A percentile compares a stretch with the other conserved stretches of the same genome.
phyloP scores from a whole-genome alignment of 2,888 invertebrate species.

The Cinara cedri region DNA sequence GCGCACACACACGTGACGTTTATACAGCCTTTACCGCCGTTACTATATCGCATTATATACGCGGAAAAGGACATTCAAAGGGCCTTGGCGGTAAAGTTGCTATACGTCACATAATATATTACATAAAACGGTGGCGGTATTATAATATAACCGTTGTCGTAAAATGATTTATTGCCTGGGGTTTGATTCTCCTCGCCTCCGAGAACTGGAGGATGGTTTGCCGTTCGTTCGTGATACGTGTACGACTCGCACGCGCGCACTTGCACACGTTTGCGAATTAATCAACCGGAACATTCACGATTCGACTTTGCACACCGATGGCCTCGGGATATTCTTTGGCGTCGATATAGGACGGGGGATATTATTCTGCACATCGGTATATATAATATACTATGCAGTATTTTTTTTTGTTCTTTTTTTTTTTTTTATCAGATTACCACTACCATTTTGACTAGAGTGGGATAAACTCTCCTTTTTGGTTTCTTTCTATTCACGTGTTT shows the following conservation, averaged over 20 bases:
- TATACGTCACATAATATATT: slow-evolving; percentile 9
- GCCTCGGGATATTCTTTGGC: background rate
- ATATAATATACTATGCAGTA: no score
- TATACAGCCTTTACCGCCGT: background rate
- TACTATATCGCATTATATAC: background rate
- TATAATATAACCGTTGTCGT: slow-evolving; percentile 25
- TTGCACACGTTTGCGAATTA: slow-evolving; percentile 17
- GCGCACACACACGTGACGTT: no score
- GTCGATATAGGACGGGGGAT: background rate
- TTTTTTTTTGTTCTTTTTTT: no score
- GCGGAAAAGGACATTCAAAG: slow-evolving; percentile 20
- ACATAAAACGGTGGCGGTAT: background rate
- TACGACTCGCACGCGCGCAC: background rate
- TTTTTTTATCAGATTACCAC: no score
- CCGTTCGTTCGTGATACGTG: no score
- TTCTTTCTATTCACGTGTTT: no score
- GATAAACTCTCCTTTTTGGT: no score
- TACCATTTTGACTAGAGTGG: no score
- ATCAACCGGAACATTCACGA: slow-evolving; percentile 36
- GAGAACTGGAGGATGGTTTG: no score
- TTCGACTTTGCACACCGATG: slow-evolving; percentile 5
- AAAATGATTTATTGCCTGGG: slow-evolving; percentile 36
- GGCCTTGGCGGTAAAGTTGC: slow-evolving; percentile 20
- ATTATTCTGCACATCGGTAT: no score
- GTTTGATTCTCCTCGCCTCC: no score